A percentile compares a stretch with the other conserved stretches of the same genome.
Evolutionary conservation across 2,797 vertebrate species (phyloP).

Genomic region (Arctocebus calabarensis): DNA sequence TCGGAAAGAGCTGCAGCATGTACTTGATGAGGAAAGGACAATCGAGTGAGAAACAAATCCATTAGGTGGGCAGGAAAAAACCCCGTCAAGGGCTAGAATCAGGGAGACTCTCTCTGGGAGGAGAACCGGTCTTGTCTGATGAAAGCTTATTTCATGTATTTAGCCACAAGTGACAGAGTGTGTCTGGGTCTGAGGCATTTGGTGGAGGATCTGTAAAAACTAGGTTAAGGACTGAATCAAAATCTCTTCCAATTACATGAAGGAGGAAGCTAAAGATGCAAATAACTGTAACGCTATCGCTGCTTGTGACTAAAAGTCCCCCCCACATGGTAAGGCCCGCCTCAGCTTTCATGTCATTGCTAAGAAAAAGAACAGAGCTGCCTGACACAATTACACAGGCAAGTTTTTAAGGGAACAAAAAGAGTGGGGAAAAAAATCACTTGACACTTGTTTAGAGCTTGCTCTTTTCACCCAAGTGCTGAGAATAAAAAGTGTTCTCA

Average conservation of each 20-base stretch:
- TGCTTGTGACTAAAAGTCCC: conserved; percentile 52
- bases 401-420: conserved; percentile 38
- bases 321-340: neutral
- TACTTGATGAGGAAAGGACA: neutral
- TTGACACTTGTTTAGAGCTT: neutral
- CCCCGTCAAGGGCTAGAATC: neutral
- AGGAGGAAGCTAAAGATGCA: conserved; percentile 55
- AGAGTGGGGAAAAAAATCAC: neutral
- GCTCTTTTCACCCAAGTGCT: neutral
- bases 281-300: conserved; percentile 18
- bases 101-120: conserved; percentile 38
- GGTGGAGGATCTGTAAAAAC: conserved; percentile 59
- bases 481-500: conserved; percentile 52
- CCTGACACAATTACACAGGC: neutral
- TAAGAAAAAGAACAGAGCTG: neutral
- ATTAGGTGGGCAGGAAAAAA: conserved; percentile 10
- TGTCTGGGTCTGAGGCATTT: conserved; percentile 56
- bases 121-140: conserved; percentile 53
- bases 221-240: conserved; percentile 63
- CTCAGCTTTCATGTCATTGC: conserved; percentile 26
- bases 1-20: neutral
- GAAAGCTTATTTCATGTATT: conserved; percentile 61
- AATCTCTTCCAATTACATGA: conserved; percentile 38
- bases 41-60: conserved; percentile 39
- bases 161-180: conserved; percentile 36